A percentile compares a stretch with the other conserved stretches of the same genome.
These are phyloP conservation scores for Lepidostoma basale DNA, from an alignment of 1,140 invertebrate species.

Conservation along the genomic window DNA sequence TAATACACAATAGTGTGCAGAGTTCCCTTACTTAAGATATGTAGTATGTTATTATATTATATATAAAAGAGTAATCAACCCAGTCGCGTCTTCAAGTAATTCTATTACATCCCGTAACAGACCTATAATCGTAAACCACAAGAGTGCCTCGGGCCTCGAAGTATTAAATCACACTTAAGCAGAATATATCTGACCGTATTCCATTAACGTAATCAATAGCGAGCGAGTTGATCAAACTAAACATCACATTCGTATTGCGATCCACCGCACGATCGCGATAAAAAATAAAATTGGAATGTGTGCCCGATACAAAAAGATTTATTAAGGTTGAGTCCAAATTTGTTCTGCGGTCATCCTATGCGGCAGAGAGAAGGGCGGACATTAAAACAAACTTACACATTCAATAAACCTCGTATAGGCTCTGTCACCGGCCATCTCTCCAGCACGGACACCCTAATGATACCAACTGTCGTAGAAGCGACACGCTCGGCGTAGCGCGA, in stretches of 20 bases:
- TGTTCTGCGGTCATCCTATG: background rate
- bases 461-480: conserved; percentile 37
- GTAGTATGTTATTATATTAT: too few relatives aligned
- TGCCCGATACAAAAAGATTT: background rate
- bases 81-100: background rate
- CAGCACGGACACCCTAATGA: conserved; percentile 24
- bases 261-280: background rate
- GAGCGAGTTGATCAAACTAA: background rate
- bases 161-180: background rate
- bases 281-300: background rate
- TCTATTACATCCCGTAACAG: background rate
- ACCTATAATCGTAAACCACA: background rate
- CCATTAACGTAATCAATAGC: background rate
- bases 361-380: background rate
- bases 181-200: background rate
- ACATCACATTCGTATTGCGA: background rate
- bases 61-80: background rate
- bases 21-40: too few relatives aligned
- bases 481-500: conserved; percentile 40
- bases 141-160: background rate
- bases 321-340: background rate
- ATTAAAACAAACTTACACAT: background rate
- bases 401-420: background rate
- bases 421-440: background rate
- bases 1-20: too few relatives aligned